Conservation (phyloP, 2,797 vertebrate species). For the Intellagama lesueurii region DNA sequence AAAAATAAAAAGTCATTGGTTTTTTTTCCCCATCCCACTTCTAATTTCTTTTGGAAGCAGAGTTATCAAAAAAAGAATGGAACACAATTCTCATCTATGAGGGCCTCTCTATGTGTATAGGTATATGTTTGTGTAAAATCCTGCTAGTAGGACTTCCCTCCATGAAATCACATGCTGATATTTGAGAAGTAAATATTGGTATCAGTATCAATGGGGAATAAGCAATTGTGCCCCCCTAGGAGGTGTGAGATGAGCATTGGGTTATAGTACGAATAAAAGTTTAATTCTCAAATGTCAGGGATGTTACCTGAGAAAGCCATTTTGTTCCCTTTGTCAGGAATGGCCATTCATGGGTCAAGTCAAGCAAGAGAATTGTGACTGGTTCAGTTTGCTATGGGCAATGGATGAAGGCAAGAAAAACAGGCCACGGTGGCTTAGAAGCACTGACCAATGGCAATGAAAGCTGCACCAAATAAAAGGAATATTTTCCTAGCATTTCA, state of each 20-base stretch:
- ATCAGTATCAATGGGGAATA: neutral
- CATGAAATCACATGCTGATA: neutral
- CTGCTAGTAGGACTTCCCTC: neutral
- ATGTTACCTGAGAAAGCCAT: neutral
- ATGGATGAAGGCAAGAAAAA: neutral
- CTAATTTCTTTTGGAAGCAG: too few species aligned
- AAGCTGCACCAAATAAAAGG: neutral
- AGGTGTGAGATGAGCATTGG: neutral
- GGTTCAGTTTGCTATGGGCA: neutral
- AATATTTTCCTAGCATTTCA: neutral
- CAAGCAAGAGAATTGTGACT: neutral
- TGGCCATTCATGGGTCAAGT: neutral
- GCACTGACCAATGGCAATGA: neutral
- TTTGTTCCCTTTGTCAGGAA: neutral
- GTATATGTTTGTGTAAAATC: neutral
- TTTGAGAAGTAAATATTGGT: neutral
- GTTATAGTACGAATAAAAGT: neutral
- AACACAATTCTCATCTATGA: too few species aligned
- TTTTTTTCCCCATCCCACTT: too few species aligned
- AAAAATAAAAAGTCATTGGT: too few species aligned
- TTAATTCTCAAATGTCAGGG: neutral
- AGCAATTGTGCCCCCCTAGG: neutral
- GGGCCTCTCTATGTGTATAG: too few species aligned
- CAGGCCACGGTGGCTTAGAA: neutral
- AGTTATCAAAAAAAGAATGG: too few species aligned